Percentiles rank a stretch among this genome's conserved stretches.
Conservation (phyloP, 2,113 vertebrate species). For the Trichechus manatus region DNA sequence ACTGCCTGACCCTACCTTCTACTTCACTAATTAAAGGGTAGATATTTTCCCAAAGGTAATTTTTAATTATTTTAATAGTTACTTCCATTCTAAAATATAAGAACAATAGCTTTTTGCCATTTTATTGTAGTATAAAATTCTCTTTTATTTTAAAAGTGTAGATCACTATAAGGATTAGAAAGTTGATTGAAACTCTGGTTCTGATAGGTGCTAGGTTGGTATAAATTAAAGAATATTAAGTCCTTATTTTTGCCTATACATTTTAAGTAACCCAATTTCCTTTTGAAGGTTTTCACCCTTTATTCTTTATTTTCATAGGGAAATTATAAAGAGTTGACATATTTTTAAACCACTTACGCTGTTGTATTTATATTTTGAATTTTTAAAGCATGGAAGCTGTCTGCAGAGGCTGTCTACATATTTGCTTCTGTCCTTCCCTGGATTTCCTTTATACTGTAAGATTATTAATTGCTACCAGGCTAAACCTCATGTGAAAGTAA, state of each 20-base stretch:
- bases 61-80: not conserved
- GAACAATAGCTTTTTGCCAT: not conserved
- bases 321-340: not conserved
- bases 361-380: not conserved
- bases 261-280: not conserved
- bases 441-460: constrained; percentile 5
- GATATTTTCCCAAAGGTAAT: not conserved
- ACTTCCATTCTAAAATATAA: not conserved
- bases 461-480: constrained; percentile 38
- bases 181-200: constrained; percentile 23
- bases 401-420: not conserved
- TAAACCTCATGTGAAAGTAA: constrained; percentile 41
- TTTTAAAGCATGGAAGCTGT: constrained; percentile 41
- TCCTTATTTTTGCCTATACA: not conserved
- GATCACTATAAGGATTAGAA: not conserved
- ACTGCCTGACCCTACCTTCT: not conserved
- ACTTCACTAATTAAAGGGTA: not conserved
- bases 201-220: not conserved
- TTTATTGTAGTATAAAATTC: not conserved
- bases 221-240: not conserved
- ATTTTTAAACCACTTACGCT: not conserved
- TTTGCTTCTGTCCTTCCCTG: constrained; percentile 14
- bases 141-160: constrained; percentile 33
- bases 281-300: not conserved
- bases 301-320: not conserved